Evolutionary conservation across 2,797 vertebrate genomes (phyloP).

Genomic region (Lagocephalus sceleratus): DNA sequence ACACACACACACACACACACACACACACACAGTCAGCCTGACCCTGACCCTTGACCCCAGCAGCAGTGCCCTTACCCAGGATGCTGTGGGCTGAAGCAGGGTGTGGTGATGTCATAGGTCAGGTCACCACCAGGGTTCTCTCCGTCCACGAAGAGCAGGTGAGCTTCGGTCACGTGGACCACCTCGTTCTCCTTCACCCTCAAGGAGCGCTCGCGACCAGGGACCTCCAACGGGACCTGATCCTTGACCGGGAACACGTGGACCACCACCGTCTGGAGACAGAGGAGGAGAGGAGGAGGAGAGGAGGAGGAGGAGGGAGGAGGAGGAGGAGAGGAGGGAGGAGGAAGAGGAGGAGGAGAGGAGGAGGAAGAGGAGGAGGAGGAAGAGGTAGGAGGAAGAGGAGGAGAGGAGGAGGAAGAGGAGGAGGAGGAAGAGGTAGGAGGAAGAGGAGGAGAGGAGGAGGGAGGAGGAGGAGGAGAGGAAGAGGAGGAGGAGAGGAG

Average conservation of each 20-base stretch:
- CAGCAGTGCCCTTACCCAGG: slow-evolving; percentile 51
- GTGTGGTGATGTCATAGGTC: slow-evolving; percentile 66
- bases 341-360: too few relatives aligned
- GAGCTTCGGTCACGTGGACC: slow-evolving; percentile 68
- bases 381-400: too few relatives aligned
- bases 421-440: too few relatives aligned
- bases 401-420: too few relatives aligned
- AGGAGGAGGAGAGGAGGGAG: too few relatives aligned
- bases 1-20: too few relatives aligned
- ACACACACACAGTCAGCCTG: too few relatives aligned
- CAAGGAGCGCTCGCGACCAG: slow-evolving; percentile 63
- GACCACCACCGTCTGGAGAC: slow-evolving; percentile 68
- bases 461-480: too few relatives aligned
- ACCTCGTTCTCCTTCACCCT: slow-evolving; percentile 78
- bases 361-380: too few relatives aligned
- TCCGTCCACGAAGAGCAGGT: slow-evolving; percentile 75
- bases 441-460: background rate
- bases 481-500: background rate
- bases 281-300: too few relatives aligned
- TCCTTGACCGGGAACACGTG: slow-evolving; percentile 75
- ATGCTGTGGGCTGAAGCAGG: slow-evolving; percentile 74
- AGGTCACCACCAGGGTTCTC: slow-evolving; percentile 76
- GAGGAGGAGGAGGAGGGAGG: too few relatives aligned
- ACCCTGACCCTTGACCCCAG: too few relatives aligned
- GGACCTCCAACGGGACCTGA: slow-evolving; percentile 73